Evolutionary conservation across 1,140 invertebrate genomes (phyloP).

Genomic region (Coenobita brevimanus): DNA sequence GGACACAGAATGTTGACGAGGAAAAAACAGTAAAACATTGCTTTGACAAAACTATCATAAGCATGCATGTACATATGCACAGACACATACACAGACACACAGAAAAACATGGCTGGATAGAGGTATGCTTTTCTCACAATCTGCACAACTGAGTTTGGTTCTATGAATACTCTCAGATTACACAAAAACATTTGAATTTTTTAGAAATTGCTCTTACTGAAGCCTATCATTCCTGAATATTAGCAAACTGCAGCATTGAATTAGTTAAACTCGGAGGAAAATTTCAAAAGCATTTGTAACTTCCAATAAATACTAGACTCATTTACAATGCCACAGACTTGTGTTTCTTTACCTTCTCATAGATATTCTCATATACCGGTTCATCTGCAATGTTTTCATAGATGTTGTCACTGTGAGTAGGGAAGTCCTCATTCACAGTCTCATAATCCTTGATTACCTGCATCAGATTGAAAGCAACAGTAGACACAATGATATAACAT

Average conservation of each 20-base stretch:
- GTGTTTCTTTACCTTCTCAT: constrained; percentile 52
- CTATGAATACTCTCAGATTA: too few species aligned
- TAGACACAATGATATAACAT: background rate
- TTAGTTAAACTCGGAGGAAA: background rate
- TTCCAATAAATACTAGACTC: background rate
- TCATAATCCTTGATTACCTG: constrained; percentile 63
- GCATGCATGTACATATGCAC: too few species aligned
- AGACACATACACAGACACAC: too few species aligned
- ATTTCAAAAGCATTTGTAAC: background rate
- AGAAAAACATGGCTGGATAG: too few species aligned
- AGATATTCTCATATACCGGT: constrained; percentile 60
- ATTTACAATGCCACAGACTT: background rate
- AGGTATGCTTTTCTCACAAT: too few species aligned
- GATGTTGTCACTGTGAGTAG: constrained; percentile 42
- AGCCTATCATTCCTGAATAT: too few species aligned
- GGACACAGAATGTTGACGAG: too few species aligned
- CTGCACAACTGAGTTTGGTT: too few species aligned
- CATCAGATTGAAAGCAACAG: constrained; percentile 13
- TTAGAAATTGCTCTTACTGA: too few species aligned
- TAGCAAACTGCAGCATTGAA: background rate
- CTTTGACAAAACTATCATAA: too few species aligned
- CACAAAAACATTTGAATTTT: too few species aligned
- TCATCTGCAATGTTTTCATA: constrained; percentile 53
- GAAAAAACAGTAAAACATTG: too few species aligned
- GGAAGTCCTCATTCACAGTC: constrained; percentile 25